Base-by-base conservation (phyloP, 1,140 invertebrate species). In the Drosophila bifasciata region DNA sequence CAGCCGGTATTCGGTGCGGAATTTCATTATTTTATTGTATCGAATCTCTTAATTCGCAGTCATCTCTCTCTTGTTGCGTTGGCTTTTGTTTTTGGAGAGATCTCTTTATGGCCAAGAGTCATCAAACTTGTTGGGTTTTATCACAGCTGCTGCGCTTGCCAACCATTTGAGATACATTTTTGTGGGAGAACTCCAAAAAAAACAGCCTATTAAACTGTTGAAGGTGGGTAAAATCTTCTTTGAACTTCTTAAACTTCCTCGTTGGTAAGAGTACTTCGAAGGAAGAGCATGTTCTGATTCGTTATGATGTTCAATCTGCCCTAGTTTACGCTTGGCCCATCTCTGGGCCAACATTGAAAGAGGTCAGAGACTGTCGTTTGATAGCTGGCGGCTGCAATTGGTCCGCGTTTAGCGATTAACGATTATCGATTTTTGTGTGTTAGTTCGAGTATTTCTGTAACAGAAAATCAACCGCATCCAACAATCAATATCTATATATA, bases 41-140 rank as follows among this genome's bases (percentile, higher is more conserved):
- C 78, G 78, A 88, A 75, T 88, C 64, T 88, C 61, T 86, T 63
- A 81, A 78, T 77, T 88, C 70, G 63, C 86, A 88, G 62, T 81
- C 73, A 76, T 79, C 77, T 5, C 23, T 80, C 76, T 5, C 23
- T 80, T 73, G 60, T 88, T 68, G 74, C 61, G 77, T 56, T 64
- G 76, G 64, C 71, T 75, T 79, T 79, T 80, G 77, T 76, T 71
- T 57, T 74, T 60, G 52, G 46, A 41, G 50, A 56, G 45, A 63
- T 23, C 63, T 67, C 44, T 61, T 76, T 67, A 55, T 76, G 62
- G 72, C 56, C 50, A 50, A 28, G 8, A 53, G 61, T 36, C 48
- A 69, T 76, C 4, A 61, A 76, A 76, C 51, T 32, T 76, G 56
- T 76, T 75, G 73, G 62, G 45, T 57, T 75, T 75, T 68, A 68